Evolutionary conservation across 2,888 invertebrate species (phyloP).

Genomic region (Holacanthella duospinosa): DNA sequence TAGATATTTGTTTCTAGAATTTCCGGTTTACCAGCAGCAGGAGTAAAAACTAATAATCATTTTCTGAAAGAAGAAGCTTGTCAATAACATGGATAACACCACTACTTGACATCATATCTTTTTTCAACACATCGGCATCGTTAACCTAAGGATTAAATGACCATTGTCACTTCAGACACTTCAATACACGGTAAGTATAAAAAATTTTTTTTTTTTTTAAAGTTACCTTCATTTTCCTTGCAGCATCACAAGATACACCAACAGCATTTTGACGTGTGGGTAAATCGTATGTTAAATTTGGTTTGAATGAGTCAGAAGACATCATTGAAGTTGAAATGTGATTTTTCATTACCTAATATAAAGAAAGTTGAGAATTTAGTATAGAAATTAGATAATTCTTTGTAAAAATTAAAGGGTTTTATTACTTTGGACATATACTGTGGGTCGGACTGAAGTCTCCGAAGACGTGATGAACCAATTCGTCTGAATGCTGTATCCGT

Average conservation of each 20-base stretch:
- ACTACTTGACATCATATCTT: conserved; percentile 44
- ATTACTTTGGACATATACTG: neutral
- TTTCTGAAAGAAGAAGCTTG: no score
- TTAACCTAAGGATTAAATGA: conserved; percentile 40
- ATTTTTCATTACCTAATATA: conserved; percentile 42
- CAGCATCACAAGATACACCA: conserved; percentile 41
- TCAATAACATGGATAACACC: conserved; percentile 46
- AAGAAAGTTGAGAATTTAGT: no score
- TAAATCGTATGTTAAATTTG: conserved; percentile 41
- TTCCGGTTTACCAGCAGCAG: no score
- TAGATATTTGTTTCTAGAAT: no score
- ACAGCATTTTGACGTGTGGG: conserved; percentile 41
- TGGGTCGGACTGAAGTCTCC: conserved; percentile 40
- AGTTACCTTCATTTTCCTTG: conserved; percentile 39
- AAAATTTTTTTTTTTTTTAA: neutral
- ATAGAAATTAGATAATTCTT: neutral
- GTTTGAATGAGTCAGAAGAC: conserved; percentile 43
- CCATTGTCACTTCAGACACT: no score
- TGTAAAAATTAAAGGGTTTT: conserved; percentile 3
- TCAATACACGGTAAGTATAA: no score
- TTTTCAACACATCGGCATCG: conserved; percentile 41
- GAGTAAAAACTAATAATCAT: no score
- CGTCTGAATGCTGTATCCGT: conserved; percentile 55
- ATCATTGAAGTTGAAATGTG: conserved; percentile 45
- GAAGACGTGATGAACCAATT: conserved; percentile 43